These are phyloP conservation scores for Dendrocopos noguchii DNA, from an alignment of 2,113 vertebrate genomes.

Conservation along the genomic window DNA sequence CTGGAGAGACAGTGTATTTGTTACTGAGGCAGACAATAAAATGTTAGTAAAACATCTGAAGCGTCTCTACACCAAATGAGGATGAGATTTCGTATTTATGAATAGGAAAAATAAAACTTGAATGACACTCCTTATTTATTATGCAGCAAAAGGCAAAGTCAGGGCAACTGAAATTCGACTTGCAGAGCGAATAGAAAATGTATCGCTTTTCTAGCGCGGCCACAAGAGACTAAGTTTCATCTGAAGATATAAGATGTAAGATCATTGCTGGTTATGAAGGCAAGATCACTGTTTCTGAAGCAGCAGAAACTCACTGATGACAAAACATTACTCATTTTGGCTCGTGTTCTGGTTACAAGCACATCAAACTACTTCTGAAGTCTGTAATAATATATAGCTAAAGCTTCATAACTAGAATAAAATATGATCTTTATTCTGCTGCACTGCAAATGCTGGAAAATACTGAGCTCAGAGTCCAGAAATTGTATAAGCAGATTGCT, in stretches of 20 bases:
- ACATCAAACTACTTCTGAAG: not conserved
- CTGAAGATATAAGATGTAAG: not conserved
- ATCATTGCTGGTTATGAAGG: not conserved
- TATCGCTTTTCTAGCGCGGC: not conserved
- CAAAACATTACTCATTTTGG: conserved; percentile 10
- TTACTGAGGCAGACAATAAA: conserved; percentile 36
- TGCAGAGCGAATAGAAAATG: not conserved
- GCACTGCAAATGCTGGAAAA: not conserved
- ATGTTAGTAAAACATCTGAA: conserved; percentile 20
- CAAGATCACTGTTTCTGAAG: conserved; percentile 6
- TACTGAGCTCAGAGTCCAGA: not conserved
- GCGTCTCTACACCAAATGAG: not conserved
- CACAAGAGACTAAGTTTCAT: conserved; percentile 4
- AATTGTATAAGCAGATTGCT: not conserved
- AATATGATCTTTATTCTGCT: conserved; percentile 26
- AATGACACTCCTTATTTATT: not conserved
- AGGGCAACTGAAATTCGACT: not conserved
- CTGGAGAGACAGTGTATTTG: not conserved
- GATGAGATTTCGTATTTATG: conserved; percentile 40
- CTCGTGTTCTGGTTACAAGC: not conserved
- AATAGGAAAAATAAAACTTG: not conserved
- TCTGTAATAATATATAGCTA: not conserved
- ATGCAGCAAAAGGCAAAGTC: conserved; percentile 1
- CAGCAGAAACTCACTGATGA: not conserved
- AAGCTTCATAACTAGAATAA: conserved; percentile 8